phyloP scores from a whole-genome alignment of 2,113 vertebrate genomes.

The Falcunculus frontatus region DNA sequence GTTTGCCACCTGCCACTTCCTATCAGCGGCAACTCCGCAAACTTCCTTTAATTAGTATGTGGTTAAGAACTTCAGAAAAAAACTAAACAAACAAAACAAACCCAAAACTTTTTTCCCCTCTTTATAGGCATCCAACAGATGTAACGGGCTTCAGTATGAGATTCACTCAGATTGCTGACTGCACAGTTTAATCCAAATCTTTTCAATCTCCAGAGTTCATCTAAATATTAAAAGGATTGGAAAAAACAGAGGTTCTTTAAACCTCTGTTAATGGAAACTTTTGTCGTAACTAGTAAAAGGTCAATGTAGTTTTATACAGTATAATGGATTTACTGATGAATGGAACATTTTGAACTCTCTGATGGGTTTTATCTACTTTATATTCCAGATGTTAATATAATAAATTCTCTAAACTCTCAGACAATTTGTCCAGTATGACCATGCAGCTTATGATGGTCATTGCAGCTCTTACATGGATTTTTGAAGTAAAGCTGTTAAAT shows the following conservation, averaged over 20 bases:
- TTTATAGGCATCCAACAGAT: neutral
- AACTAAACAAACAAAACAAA: neutral
- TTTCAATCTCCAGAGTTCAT: constrained; percentile 20
- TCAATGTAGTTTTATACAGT: constrained; percentile 11
- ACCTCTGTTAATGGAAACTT: constrained; percentile 52
- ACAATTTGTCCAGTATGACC: constrained; percentile 32
- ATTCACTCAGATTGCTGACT: neutral
- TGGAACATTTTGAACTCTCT: constrained; percentile 28
- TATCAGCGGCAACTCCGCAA: neutral
- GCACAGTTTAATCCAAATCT: constrained; percentile 15
- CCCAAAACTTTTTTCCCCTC: neutral
- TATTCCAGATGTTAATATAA: constrained; percentile 61
- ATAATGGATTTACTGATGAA: constrained; percentile 51
- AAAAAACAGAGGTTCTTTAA: constrained; percentile 35
- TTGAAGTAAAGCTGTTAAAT: constrained; percentile 55
- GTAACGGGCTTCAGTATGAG: neutral
- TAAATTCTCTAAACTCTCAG: constrained; percentile 52
- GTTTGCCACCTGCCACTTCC: neutral
- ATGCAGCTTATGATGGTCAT: constrained; percentile 6
- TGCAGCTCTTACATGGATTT: constrained; percentile 38
- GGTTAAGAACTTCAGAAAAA: neutral
- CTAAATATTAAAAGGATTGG: constrained; percentile 33
- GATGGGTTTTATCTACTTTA: constrained; percentile 51
- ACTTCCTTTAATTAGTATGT: neutral
- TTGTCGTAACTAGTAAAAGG: neutral